Evolutionary conservation across 2,113 vertebrate species (phyloP), one percentile per base, ranked within the genome.

Genomic region (Lasiurus cinereus): DNA sequence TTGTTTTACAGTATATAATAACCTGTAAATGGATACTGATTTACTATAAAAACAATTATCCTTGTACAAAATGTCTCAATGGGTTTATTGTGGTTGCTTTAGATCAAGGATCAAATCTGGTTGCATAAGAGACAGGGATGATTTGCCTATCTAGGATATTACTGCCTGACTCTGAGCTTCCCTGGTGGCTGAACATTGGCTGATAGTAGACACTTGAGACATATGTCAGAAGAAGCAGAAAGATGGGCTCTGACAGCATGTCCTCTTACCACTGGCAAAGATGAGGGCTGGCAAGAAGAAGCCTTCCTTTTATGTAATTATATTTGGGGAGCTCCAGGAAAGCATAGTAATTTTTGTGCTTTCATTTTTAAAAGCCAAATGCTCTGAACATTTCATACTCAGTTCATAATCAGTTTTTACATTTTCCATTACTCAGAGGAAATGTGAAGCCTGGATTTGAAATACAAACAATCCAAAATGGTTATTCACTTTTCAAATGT

Each of bases 1-100:
- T 93, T 72, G 52, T 93, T 98, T 98, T 98, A 98, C 94, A 94
- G 54, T 92, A 62, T 70, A 46, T 73, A 94, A 91, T 98, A 97
- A 98, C 94, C 1, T 85, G 39, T 62, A 88, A 95, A 80, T 96
- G 93, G 91, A 95, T 96, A 96, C 89, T 67, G 84, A 94, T 94
- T 97, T 93, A 56, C 94, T 97, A 90, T 96, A 2, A 5, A 87
- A 92, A 95, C 36, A 96, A 94, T 93, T 82, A 95, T 86, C 64
- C 74, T 90, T 96, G 88, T 74, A 95, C 8, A 92, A 83, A 95
- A 96, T n/a, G 22, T 92, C 48, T 80, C 31, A 39, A 12, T 59
- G 88, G 43, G 84, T 97, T 98, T 97, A 98, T 98, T 96, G 92
- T 80, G 82, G 90, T 83, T 83, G 80, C 87, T 76, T 77, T 76